Conservation (phyloP, 2,113 vertebrate genomes). For the Pitta sordida region DNA sequence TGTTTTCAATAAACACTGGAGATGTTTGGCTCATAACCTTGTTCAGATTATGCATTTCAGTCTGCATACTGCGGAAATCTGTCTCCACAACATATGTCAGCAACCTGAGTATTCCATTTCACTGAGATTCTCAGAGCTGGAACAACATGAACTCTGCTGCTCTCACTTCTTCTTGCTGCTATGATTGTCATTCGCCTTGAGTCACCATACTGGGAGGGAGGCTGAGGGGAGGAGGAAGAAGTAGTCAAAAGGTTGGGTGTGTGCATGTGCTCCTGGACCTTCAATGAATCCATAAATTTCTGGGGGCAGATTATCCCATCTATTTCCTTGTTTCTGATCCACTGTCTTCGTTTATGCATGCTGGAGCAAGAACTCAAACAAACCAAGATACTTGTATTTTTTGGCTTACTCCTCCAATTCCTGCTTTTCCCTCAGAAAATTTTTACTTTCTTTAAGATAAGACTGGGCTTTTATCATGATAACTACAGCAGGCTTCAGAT, state of each 20-base stretch:
- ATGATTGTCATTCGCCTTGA: not conserved
- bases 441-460: not conserved
- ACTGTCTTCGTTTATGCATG: not conserved
- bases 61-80: conserved; percentile 63
- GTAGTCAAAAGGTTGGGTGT: not conserved
- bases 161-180: not conserved
- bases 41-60: conserved; percentile 59
- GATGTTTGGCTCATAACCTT: conserved; percentile 61
- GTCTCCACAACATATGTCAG: conserved; percentile 66
- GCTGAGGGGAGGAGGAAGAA: not conserved
- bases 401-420: not conserved
- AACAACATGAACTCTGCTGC: not conserved
- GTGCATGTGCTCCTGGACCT: not conserved
- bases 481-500: not conserved
- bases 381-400: not conserved
- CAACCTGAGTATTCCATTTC: conserved; percentile 16
- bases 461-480: not conserved
- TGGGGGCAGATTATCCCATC: not conserved
- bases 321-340: not conserved
- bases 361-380: not conserved
- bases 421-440: not conserved
- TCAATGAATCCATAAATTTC: not conserved
- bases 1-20: conserved; percentile 73
- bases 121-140: not conserved
- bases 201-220: not conserved